Conservation (phyloP, 2,113 vertebrate genomes). For the Antechinus flavipes region DNA sequence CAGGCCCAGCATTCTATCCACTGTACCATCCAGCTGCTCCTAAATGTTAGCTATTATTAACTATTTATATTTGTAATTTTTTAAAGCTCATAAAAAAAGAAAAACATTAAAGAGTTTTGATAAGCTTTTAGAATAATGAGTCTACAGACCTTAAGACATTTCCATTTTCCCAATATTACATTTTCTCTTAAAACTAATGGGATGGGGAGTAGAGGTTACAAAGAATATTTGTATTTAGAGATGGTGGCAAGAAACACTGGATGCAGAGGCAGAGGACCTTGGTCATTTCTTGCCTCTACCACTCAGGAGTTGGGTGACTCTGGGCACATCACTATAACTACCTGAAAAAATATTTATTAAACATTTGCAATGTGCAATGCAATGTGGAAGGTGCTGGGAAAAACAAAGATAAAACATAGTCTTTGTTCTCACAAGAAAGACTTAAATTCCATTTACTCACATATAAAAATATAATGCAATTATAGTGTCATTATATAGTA, state of each 20-base stretch:
- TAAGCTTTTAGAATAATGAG: conserved; percentile 2
- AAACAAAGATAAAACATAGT: not conserved
- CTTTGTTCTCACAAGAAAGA: not conserved
- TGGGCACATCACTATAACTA: not conserved
- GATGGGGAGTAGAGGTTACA: not conserved
- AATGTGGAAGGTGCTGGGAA: not conserved
- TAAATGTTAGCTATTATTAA: too few species aligned
- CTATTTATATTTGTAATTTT: too few species aligned
- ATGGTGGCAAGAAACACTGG: not conserved
- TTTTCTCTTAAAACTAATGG: not conserved
- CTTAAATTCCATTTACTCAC: not conserved
- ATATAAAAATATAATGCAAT: not conserved
- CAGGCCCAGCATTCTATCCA: too few species aligned
- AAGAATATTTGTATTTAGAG: not conserved
- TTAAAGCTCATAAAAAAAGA: not conserved
- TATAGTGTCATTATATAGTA: not conserved
- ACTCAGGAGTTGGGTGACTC: not conserved
- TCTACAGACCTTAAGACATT: conserved; percentile 26
- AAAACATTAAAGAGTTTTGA: not conserved
- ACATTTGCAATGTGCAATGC: not conserved
- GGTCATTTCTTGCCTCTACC: not conserved
- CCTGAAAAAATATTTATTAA: not conserved
- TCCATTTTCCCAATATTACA: not conserved
- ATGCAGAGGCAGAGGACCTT: not conserved
- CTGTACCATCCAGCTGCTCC: too few species aligned